Percentiles rank a stretch among this genome's conserved stretches.
These are phyloP conservation scores for Pomacea maculata DNA, from an alignment of 1,140 invertebrate species.

Conservation along the genomic window DNA sequence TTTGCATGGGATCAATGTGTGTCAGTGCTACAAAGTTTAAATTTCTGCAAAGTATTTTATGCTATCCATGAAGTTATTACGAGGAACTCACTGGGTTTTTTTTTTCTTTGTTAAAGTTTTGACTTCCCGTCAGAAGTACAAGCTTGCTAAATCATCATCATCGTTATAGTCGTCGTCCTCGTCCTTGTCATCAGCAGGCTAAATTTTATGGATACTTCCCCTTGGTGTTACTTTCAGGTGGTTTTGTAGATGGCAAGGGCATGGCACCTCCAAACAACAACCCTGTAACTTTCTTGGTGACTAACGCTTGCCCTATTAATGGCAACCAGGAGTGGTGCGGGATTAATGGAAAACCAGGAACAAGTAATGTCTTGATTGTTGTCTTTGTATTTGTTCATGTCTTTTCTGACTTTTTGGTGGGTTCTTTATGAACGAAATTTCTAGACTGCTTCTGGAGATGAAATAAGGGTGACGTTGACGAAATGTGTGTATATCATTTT, in stretches of 20 bases:
- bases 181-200: no score
- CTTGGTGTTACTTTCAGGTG: conserved; percentile 27
- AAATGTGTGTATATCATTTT: not conserved
- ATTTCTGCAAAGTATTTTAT: no score
- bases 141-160: no score
- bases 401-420: not conserved
- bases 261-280: conserved; percentile 5
- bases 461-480: not conserved
- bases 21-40: no score
- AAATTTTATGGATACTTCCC: no score
- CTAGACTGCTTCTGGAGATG: not conserved
- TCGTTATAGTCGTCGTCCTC: no score
- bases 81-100: no score
- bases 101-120: no score
- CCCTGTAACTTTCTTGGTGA: conserved; percentile 41
- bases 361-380: conserved; percentile 3
- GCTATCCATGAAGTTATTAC: no score
- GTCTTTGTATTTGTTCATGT: not conserved
- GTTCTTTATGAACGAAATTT: not conserved
- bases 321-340: conserved; percentile 47
- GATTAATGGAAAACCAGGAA: conserved; percentile 26
- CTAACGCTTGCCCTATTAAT: conserved; percentile 41
- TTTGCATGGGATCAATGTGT: no score
- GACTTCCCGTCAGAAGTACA: no score
- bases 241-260: conserved; percentile 36